Evolutionary conservation across 1,140 invertebrate species (phyloP).

Genomic region (Lanistes nyassanus): DNA sequence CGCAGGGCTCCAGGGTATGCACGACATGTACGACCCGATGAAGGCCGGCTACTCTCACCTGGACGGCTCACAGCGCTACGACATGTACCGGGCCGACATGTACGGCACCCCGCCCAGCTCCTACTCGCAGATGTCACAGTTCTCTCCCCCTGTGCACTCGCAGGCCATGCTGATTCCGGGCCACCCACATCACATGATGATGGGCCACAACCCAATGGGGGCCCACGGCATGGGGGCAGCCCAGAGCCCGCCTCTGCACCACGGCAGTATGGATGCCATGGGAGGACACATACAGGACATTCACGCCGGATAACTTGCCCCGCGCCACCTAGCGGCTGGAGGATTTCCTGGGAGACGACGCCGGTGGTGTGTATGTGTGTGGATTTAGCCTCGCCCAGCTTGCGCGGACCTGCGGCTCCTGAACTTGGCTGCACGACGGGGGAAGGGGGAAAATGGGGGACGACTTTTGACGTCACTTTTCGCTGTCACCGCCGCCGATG

Average conservation of each 20-base stretch:
- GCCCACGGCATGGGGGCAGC: constrained; percentile 64
- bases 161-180: constrained; percentile 70
- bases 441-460: too few relatives aligned
- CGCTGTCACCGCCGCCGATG: too few relatives aligned
- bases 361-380: too few relatives aligned
- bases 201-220: constrained; percentile 67
- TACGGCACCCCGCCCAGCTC: constrained; percentile 64
- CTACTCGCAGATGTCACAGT: constrained; percentile 69
- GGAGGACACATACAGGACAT: constrained; percentile 70
- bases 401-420: too few relatives aligned
- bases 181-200: constrained; percentile 70
- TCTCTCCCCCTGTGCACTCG: constrained; percentile 69
- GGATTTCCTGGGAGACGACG: neutral
- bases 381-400: too few relatives aligned
- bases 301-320: constrained; percentile 66
- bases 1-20: constrained; percentile 65
- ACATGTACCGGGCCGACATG: constrained; percentile 64
- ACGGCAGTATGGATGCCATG: constrained; percentile 65
- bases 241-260: constrained; percentile 68
- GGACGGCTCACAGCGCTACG: constrained; percentile 57
- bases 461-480: too few relatives aligned
- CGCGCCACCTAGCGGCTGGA: neutral
- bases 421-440: too few relatives aligned
- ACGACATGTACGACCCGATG: constrained; percentile 67
- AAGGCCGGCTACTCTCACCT: constrained; percentile 61